Base-by-base conservation (phyloP, 2,797 vertebrate genomes). In the Apogon talboti region DNA sequence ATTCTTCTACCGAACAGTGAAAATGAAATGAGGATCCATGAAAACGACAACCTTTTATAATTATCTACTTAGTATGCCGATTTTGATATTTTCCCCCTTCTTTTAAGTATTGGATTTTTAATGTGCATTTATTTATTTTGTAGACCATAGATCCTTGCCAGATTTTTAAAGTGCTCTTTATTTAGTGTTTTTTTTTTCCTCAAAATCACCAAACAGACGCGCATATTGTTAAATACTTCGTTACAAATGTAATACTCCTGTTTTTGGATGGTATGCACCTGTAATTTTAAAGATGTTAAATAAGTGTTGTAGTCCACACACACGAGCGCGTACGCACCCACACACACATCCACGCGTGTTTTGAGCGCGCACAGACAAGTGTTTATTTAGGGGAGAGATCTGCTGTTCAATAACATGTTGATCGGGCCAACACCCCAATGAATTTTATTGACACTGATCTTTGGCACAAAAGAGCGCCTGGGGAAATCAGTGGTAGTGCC, bases 381-480 rank as follows among this genome's bases (percentile, higher is more conserved):
- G 92, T 94, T 94, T 93, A 90, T 92, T 92, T 93, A 93, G 84
- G 89, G 70, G 79, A 88, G 85, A 91, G 79, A 89, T 83, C 71
- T 85, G 87, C 86, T 87, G 88, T 90, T 93, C 91, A 89, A 92
- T 94, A 93, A 91, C 91, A 90, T 90, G 91, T 91, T 92, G 91
- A 92, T 93, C 86, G 91, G 92, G 83, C 87, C 89, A 92, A 91
- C 86, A 91, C 88, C 90, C 91, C 89, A 92, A 94, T 94, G 91
- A 90, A 93, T 94, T 92, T 92, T 94, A 95, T 94, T 92, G 94
- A 94, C 94, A 93, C 92, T 93, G 93, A 95, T 95, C 91, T 94
- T 92, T 90, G 89, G 91, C 88, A 91, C 90, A 91, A 93, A 94
- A 89, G 85, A 92, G 93, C 85, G 92, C 82, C 93, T 92, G 73